Conservation (phyloP, 1,140 invertebrate species). For the Drosophila rufa region DNA sequence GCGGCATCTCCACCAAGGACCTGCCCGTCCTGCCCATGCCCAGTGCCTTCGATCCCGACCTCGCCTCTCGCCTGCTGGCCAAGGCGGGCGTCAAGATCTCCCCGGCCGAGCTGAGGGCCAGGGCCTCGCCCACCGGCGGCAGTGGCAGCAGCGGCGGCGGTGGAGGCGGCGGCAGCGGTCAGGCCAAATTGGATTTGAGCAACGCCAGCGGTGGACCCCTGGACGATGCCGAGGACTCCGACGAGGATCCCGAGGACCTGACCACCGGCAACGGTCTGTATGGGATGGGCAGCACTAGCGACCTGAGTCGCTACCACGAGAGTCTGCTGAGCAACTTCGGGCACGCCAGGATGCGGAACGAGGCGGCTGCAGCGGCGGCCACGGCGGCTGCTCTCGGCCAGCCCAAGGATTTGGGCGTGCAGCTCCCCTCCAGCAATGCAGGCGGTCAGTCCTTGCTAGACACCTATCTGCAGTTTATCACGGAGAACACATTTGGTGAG, state of each 20-base stretch:
- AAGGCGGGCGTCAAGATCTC: slow-evolving; percentile 95
- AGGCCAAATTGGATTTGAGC: slow-evolving; percentile 89
- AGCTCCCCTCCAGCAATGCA: slow-evolving; percentile 84
- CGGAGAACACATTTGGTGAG: slow-evolving; percentile 90
- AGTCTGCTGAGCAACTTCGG: slow-evolving; percentile 86
- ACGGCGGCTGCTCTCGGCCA: slow-evolving; percentile 81
- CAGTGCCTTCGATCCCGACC: slow-evolving; percentile 94
- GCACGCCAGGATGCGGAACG: slow-evolving; percentile 86
- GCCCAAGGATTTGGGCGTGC: slow-evolving; percentile 82
- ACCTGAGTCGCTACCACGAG: slow-evolving; percentile 79
- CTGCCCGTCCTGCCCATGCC: slow-evolving; percentile 96
- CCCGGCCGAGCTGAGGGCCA: slow-evolving; percentile 91
- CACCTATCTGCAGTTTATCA: slow-evolving; percentile 94
- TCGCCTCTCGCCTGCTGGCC: slow-evolving; percentile 92
- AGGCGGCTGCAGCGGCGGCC: slow-evolving; percentile 85
- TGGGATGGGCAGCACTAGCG: slow-evolving; percentile 61
- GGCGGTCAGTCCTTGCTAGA: slow-evolving; percentile 91
- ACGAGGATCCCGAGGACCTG: slow-evolving; percentile 92
- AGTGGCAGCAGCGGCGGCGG: slow-evolving; percentile 88
- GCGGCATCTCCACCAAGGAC: slow-evolving; percentile 96
- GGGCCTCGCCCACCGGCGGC: slow-evolving; percentile 92
- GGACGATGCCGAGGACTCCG: slow-evolving; percentile 87
- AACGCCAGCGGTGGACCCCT: slow-evolving; percentile 64
- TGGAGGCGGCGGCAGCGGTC: slow-evolving; percentile 89
- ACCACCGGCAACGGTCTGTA: slow-evolving; percentile 86